Percentiles rank a stretch among this genome's conserved stretches.
Evolutionary conservation across 2,113 vertebrate species (phyloP).

Genomic region (Lepus americanus): DNA sequence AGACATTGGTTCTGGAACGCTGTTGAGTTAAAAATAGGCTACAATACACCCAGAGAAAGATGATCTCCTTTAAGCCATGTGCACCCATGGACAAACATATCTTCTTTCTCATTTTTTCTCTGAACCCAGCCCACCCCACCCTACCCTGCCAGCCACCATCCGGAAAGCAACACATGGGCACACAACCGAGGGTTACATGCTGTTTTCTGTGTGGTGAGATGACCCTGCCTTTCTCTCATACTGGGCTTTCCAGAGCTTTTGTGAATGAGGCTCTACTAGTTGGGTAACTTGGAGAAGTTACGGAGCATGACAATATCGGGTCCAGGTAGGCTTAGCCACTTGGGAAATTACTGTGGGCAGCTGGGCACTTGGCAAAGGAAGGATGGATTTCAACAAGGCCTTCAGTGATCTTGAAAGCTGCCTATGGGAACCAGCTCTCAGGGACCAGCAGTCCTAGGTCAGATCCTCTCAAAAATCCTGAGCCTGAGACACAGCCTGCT

Average conservation of each 20-base stretch:
- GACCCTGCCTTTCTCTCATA: not conserved
- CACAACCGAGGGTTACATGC: not conserved
- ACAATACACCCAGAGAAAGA: not conserved
- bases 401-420: not conserved
- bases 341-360: not conserved
- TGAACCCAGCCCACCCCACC: not conserved
- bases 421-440: not conserved
- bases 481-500: not conserved
- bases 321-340: not conserved
- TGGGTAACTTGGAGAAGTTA: not conserved
- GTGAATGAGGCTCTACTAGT: not conserved
- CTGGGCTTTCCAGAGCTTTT: not conserved
- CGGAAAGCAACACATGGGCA: not conserved
- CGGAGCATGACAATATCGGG: not conserved
- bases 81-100: not conserved
- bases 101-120: not conserved
- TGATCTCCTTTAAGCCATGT: not conserved
- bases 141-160: not conserved
- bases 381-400: not conserved
- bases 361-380: not conserved
- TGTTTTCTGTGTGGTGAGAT: not conserved
- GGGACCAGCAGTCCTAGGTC: not conserved
- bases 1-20: rapidly evolving
- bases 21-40: not conserved
- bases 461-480: not conserved